A percentile compares a stretch with the other conserved stretches of the same genome.
phyloP scores from a whole-genome alignment of 2,797 vertebrate species.

The Telmatherina bonti region DNA sequence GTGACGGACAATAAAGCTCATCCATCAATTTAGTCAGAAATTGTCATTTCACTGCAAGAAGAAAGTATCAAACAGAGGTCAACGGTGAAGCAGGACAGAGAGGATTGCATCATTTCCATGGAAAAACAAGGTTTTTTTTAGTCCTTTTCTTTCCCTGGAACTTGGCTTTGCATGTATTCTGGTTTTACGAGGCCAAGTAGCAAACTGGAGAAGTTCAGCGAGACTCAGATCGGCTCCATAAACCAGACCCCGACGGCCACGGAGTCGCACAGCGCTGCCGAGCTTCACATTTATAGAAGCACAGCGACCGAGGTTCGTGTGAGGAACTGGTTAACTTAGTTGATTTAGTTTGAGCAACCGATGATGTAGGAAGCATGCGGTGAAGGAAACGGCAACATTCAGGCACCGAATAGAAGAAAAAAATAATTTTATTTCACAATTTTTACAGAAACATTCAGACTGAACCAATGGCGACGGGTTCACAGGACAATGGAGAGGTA shows the following conservation, averaged over 20 bases:
- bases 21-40: too few species aligned
- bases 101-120: neutral
- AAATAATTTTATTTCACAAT: conserved; percentile 63
- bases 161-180: neutral
- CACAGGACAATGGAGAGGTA: conserved; percentile 80
- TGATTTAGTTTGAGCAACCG: neutral
- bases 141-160: neutral
- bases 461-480: conserved; percentile 19
- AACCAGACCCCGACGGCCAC: neutral
- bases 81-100: neutral
- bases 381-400: neutral
- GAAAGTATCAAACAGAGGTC: neutral
- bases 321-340: neutral
- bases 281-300: neutral
- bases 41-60: neutral
- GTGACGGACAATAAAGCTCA: too few species aligned
- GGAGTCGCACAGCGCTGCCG: neutral
- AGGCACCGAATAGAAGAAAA: conserved; percentile 8
- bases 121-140: neutral
- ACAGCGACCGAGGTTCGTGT: neutral
- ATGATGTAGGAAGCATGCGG: too few species aligned
- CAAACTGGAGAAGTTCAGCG: neutral
- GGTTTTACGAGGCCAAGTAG: neutral
- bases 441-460: conserved; percentile 17
- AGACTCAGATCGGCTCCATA: neutral